Evolutionary conservation across 2,113 vertebrate genomes (phyloP), one percentile per base, ranked within the genome.

Genomic region (Electrona antarctica): DNA sequence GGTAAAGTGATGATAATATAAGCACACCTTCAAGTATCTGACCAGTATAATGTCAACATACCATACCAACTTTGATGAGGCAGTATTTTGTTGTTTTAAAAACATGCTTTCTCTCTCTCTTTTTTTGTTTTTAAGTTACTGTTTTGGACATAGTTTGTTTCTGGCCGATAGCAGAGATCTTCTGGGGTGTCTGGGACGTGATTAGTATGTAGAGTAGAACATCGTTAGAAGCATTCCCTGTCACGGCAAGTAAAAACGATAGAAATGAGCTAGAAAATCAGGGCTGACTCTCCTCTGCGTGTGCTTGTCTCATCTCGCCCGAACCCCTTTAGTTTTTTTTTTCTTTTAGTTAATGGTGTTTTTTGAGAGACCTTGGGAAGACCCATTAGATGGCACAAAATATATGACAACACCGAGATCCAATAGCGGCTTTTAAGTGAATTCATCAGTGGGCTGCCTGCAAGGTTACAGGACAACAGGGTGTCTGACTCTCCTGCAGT

Each of bases 401-500:
- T 54, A 12, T 4, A 41, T 48, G 29, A 71, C 46, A 11, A 62
- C 63, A 41, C 60, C 7, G 67, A 66, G 74, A 64, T 69, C 29
- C 50, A 41, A 6, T 67, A 4, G 45, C 67, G 49, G 63, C 33
- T 62, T 62, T 7, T 56, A 45, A 1, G 8, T 28, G 65, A 66
- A 72, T 74, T 69, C 65, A 77, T 71, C 72, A 59, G 69, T 33
- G 13, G 33, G 71, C 58, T 69, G 45, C 88, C 84, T 81, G 86
- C 93, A 94, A 94, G 93, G 93, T 94, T 88, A 88, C 76, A 52
- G 87, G 67, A 79, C 69, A 78, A 62, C 60, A 29, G 52, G 63
- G 60, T 58, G 70, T 85, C 88, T 83, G 85, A 69, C 73, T 90
- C 82, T 88, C 89, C 74, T 82, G 80, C 64, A 1, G 78, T 86